Evolutionary conservation across 2,113 vertebrate genomes (phyloP).

Genomic region (Scatophagus argus): DNA sequence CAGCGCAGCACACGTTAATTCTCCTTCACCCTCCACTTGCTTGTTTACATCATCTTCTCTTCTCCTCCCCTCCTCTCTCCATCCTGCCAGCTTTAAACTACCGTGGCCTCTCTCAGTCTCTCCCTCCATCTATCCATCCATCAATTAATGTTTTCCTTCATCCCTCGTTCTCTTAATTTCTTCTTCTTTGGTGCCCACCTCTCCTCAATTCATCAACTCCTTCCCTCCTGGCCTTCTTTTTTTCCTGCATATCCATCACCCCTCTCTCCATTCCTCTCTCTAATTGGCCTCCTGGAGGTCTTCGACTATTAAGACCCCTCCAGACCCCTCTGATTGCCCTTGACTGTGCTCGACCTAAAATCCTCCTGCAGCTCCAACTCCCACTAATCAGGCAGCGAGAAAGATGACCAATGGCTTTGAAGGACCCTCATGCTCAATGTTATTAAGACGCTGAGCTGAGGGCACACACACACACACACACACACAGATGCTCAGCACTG

Average conservation of each 20-base stretch:
- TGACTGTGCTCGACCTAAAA: constrained; percentile 25
- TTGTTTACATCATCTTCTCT: background rate
- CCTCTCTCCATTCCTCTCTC: background rate
- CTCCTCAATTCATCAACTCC: constrained; percentile 7
- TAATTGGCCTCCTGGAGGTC: constrained; percentile 53
- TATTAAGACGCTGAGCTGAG: constrained; percentile 8
- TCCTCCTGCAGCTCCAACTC: constrained; percentile 4
- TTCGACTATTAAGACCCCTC: constrained; percentile 39
- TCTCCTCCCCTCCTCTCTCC: background rate
- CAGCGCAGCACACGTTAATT: too few species aligned
- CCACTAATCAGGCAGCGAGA: constrained; percentile 17
- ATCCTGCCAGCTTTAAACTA: background rate
- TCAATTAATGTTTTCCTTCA: too few species aligned
- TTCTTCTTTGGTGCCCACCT: background rate
- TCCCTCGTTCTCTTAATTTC: background rate
- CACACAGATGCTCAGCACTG: background rate
- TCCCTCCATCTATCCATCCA: background rate
- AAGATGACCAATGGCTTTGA: background rate
- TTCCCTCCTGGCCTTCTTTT: background rate
- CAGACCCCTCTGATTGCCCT: constrained; percentile 46
- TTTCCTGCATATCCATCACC: background rate
- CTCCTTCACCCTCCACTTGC: too few species aligned
- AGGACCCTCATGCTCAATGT: constrained; percentile 9
- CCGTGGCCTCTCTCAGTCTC: background rate
- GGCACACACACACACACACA: background rate